Evolutionary conservation across 2,797 vertebrate genomes (phyloP), one percentile per base, ranked within the genome.

Genomic region (Molossus molossus): DNA sequence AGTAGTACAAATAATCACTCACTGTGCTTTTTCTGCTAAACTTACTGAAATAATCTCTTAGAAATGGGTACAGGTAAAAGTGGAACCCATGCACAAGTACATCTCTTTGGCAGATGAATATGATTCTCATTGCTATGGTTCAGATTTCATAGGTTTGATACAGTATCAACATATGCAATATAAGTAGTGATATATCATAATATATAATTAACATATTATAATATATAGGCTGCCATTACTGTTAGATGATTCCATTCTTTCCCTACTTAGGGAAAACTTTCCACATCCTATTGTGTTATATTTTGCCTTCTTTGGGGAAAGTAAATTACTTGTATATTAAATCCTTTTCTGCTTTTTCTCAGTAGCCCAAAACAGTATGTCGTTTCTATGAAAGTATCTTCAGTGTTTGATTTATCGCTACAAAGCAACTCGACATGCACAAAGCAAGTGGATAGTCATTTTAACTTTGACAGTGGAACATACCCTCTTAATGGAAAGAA

Each of bases 21-120:
- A 69, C 48, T 9, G 6, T 20, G 0, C 6, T 84, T 86, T 84
- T 81, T 17, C 33, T n/a, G 21, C 40, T 48, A 55, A 70, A 76
- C 23, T 92, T 84, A 62, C 29, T 69, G 20, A 79, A 65, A 53
- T 90, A 53, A 75, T 75, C 23, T 87, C 17, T 67, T 86, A 60
- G 6, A 86, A 33, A 21, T 21, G 65, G 9, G 17, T 79, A 58
- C 18, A 70, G 57, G 50, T 67, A 65, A 89, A 79, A 69, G 21
- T 11, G 6, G 29, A 6, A 70, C 64, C 64, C 21, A 10, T n/a
- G 60, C 13, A 53, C 80, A 53, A 58, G 3, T 57, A 48, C 9
- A 53, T 92, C 14, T 73, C 29, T 83, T 87, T 81, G n/a, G 27
- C 64, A 81, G 8, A 5, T 48, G 45, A 81, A 37, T 70, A 20